A percentile compares a stretch with the other conserved stretches of the same genome.
phyloP scores from a whole-genome alignment of 2,797 vertebrate species.

The Arctocebus calabarensis region DNA sequence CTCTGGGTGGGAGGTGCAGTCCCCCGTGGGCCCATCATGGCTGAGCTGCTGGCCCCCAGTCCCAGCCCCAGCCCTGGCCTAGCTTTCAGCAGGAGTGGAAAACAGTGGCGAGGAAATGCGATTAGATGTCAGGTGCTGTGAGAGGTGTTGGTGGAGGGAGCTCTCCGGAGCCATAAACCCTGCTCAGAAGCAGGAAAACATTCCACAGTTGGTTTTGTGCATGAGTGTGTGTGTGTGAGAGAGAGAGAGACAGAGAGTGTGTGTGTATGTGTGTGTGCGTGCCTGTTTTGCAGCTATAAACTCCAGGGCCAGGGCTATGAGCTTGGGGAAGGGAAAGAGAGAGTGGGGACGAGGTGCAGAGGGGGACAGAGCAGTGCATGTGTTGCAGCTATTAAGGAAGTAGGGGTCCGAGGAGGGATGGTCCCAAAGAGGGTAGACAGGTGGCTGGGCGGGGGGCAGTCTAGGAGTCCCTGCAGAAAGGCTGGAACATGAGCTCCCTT shows the following conservation, averaged over 20 bases:
- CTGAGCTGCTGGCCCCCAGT: background rate
- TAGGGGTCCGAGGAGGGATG: conserved; percentile 54
- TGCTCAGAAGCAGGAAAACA: conserved; percentile 78
- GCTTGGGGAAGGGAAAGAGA: conserved; percentile 18
- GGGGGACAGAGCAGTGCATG: conserved; percentile 31
- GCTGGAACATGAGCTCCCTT: background rate
- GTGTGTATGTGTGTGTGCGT: background rate
- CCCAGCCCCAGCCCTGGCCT: background rate
- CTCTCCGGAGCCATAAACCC: conserved; percentile 17
- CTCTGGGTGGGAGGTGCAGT: background rate
- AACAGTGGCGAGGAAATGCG: conserved; percentile 52
- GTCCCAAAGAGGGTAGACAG: conserved; percentile 79
- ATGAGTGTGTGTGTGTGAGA: background rate
- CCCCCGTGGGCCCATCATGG: background rate
- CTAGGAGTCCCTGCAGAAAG: conserved; percentile 62
- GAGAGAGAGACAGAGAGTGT: background rate
- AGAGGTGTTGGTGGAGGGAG: background rate
- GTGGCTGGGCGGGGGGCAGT: conserved; percentile 71
- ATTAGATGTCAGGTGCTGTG: conserved; percentile 55
- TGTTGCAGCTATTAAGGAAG: conserved; percentile 81
- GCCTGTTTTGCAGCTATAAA: conserved; percentile 77
- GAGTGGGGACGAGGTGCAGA: rapidly evolving
- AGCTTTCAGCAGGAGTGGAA: background rate
- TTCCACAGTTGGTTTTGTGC: conserved; percentile 79
- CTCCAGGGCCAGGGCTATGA: conserved; percentile 67